Evolutionary conservation across 1,140 invertebrate species (phyloP), one percentile per base, ranked within the genome.

Genomic region (Drosophila varians): DNA sequence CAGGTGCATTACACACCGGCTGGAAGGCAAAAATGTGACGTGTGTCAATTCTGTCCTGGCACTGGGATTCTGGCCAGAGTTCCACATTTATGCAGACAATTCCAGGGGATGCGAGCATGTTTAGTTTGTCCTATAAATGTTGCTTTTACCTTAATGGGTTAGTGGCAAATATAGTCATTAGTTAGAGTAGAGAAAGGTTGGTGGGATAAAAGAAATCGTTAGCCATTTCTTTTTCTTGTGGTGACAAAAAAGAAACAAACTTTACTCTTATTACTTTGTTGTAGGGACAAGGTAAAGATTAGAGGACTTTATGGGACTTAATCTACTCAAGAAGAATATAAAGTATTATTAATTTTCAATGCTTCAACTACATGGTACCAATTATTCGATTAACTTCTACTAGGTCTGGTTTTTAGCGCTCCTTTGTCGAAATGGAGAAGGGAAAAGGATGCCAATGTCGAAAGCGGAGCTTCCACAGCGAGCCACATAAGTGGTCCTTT

Each of bases 401-500:
- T 0, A 5, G 1, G 11, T 45, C 14, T 25, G 18, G 11, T 18
- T 16, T 34, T 42, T 42, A 38, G 25, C 31, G 25, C 45, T 66
- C 19, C 19, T 52, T 49, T 46, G 69, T 48, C 52, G 51, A 45
- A 56, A 51, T 36, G 8, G 18, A 34, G 43, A 14, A 28, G 36
- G 18, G 31, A 11, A 40, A 52, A 55, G 60, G 60, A 48, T 62
- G 64, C 51, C 64, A 55, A 70, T 69, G 31, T 31, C n/a, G 69
- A 18, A 56, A 31, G 25, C 34, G 61, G 47, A 31, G 42, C 57
- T 77, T 70, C 73, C 56, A 18, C 46, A 51, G 72, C 48, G 43
- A 68, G 60, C 57, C 64, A 65, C 58, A 68, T 78, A 84, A 83
- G 74, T 74, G 78, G 58, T 74, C 62, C 64, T 70, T 52, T 74